phyloP scores from a whole-genome alignment of 2,888 invertebrate species.

The Cheilosia pagana region DNA sequence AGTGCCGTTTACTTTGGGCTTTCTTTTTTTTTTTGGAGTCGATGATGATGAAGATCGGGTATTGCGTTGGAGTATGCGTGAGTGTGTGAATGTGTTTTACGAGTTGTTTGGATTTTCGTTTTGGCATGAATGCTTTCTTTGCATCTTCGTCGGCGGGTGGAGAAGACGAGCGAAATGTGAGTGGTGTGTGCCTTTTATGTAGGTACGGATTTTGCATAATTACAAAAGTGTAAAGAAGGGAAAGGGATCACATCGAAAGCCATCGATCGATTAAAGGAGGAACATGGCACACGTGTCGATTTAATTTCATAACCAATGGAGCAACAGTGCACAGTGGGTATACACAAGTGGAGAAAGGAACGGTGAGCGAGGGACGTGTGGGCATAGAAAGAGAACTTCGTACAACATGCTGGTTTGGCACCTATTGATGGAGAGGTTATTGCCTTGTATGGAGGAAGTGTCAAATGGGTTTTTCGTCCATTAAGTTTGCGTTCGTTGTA shows the following conservation, averaged over 20 bases:
- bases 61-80: conserved; percentile 32
- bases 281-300: not conserved
- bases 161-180: conserved; percentile 16
- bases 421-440: too few relatives aligned
- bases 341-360: too few relatives aligned
- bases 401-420: too few relatives aligned
- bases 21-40: conserved; percentile 57
- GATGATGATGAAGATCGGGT: conserved; percentile 36
- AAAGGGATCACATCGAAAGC: not conserved
- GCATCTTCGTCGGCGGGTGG: conserved; percentile 10
- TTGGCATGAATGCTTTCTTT: conserved; percentile 36
- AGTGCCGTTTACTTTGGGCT: conserved; percentile 66
- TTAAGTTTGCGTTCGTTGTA: too few relatives aligned
- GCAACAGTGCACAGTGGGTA: too few relatives aligned
- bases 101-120: conserved; percentile 7
- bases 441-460: too few relatives aligned
- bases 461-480: too few relatives aligned
- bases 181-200: conserved; percentile 2
- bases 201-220: conserved; percentile 42
- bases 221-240: conserved; percentile 24
- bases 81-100: conserved; percentile 20
- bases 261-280: not conserved
- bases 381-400: too few relatives aligned
- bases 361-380: too few relatives aligned
- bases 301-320: not conserved